These are phyloP conservation scores for Phrixothrix hirtus DNA, from an alignment of 2,888 invertebrate species.

Conservation along the genomic window DNA sequence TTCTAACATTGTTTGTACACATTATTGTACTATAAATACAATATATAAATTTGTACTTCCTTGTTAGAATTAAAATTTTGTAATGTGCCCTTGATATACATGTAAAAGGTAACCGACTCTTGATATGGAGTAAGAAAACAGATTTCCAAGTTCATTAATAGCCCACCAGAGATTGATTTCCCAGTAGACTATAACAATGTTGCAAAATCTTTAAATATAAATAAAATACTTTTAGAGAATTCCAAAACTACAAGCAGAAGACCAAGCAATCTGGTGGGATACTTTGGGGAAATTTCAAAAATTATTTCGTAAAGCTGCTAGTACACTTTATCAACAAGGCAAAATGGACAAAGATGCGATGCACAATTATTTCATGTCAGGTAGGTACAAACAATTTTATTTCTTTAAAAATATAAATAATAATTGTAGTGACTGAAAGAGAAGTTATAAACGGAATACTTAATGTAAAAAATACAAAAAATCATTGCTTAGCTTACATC, in stretches of 20 bases:
- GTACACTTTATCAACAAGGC: constrained; percentile 79
- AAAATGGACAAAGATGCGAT: constrained; percentile 90
- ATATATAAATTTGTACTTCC: too few relatives aligned
- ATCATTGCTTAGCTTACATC: constrained; percentile 93
- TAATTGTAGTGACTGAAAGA: constrained; percentile 88
- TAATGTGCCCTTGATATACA: too few relatives aligned
- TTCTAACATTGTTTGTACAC: too few relatives aligned
- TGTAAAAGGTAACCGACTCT: too few relatives aligned
- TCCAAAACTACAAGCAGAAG: constrained; percentile 93
- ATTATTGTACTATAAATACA: too few relatives aligned
- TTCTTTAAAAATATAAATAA: constrained; percentile 2
- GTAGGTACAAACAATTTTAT: constrained; percentile 57
- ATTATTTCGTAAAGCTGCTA: constrained; percentile 87
- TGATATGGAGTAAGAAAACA: too few relatives aligned
- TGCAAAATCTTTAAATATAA: too few relatives aligned
- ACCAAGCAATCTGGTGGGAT: constrained; percentile 98
- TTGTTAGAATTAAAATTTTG: too few relatives aligned
- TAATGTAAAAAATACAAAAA: constrained; percentile 90
- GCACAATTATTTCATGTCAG: constrained; percentile 99
- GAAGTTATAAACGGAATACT: constrained; percentile 96
- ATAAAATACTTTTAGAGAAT: constrained; percentile 67
- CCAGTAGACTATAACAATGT: too few relatives aligned
- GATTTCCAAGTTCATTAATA: too few relatives aligned
- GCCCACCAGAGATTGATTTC: background rate
- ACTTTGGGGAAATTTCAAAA: constrained; percentile 95